Evolutionary conservation across 2,888 invertebrate species (phyloP).

Genomic region (Drosophila antonietae): DNA sequence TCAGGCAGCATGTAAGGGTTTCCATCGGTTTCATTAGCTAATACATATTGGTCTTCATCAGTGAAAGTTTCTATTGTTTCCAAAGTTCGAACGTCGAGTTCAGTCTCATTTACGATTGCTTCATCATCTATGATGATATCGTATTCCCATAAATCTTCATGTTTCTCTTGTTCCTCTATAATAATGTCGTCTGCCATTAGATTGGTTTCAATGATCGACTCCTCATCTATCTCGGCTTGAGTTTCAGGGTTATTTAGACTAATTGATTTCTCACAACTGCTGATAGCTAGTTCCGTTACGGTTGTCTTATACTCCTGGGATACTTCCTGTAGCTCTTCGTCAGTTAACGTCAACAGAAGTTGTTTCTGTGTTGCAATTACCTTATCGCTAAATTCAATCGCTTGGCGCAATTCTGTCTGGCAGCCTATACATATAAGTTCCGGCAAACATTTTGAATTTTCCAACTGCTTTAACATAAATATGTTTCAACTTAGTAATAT

Average conservation of each 20-base stretch:
- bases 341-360: conserved; percentile 34
- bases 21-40: conserved; percentile 6
- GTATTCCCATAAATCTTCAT: conserved; percentile 29
- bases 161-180: conserved; percentile 5
- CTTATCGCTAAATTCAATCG: conserved; percentile 50
- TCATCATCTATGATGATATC: conserved; percentile 43
- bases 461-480: conserved; percentile 27
- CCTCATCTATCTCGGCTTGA: conserved; percentile 11
- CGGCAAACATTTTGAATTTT: conserved; percentile 39
- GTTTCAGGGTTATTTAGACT: conserved; percentile 4
- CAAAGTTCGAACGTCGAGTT: neutral
- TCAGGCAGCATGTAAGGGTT: conserved; percentile 10
- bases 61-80: neutral
- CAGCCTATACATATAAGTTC: conserved; percentile 52
- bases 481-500: neutral
- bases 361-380: conserved; percentile 47
- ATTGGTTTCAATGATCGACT: conserved; percentile 8
- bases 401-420: conserved; percentile 41
- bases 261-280: conserved; percentile 9
- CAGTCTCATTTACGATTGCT: conserved; percentile 7
- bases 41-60: conserved; percentile 3
- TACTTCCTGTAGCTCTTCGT: conserved; percentile 36
- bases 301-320: conserved; percentile 33
- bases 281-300: conserved; percentile 18
- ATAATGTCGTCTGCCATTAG: neutral